Base-by-base conservation (phyloP, 2,888 invertebrate genomes). In the Drosophila testacea region DNA sequence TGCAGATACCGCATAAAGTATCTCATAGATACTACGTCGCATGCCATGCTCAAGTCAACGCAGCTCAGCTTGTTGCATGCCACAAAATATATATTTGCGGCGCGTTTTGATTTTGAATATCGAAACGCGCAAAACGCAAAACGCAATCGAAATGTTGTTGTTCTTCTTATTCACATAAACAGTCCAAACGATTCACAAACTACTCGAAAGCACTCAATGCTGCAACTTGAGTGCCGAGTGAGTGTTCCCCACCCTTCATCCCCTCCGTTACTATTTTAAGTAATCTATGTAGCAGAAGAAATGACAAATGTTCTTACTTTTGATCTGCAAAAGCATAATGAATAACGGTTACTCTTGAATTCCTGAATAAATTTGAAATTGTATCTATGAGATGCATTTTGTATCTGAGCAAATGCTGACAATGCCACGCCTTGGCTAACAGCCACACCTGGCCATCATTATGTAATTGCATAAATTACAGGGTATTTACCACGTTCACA, bases 1-100 rank as follows among this genome's bases (percentile, higher is more conserved):
- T 83, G 83, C 83, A 83, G 83, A 85, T 83, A 78, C 72, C 82
- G 88, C 83, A 83, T 81, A 88, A 88, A 88, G 86, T 83, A 88
- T 76, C 88, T 69, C 52, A 71, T 72, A 85, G 86, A 80, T 74
- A 68, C 59, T 74, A 66, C 59, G 62, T 47, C 56, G 56, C 54
- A 34, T 48, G 65, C 39, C 54, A 32, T 44, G 54, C 54, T 44
- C 34, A 42, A 54, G 16, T n/a, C 47, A 39, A 16, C 42, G 22
- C 39, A 34, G 34, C 50, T 42, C 30, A 52, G 66, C 74, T 65
- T 59, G 77, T 79, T 79, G 68, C 71, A 79, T 75, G 75, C 56
- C 10, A 63, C 52, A 69, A 73, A 78, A 39, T 39, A 7, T 73
- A 69, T 70, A 69, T 69, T 41, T 61, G 65, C 74, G 66, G 54